A percentile compares a stretch with the other conserved stretches of the same genome.
phyloP scores from a whole-genome alignment of 2,888 invertebrate genomes.

The Minunthozetes semirufus region DNA sequence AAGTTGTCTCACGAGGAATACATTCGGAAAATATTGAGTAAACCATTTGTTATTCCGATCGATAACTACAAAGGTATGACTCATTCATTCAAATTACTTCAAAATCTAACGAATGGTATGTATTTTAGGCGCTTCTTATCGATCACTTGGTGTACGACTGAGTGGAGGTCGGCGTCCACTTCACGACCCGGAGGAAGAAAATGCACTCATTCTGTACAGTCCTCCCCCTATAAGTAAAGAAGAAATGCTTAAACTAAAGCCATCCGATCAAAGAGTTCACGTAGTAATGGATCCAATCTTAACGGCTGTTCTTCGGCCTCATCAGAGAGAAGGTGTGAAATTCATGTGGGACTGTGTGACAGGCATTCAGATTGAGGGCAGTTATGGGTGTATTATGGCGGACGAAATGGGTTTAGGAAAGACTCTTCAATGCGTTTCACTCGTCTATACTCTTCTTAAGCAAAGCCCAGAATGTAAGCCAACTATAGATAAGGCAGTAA shows the following conservation, averaged over 20 bases:
- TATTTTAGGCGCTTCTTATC: slow-evolving; percentile 58
- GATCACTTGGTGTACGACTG: slow-evolving; percentile 69
- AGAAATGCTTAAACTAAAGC: slow-evolving; percentile 70
- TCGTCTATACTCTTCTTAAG: slow-evolving; percentile 85
- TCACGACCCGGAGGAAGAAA: slow-evolving; percentile 85
- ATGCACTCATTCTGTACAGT: slow-evolving; percentile 76
- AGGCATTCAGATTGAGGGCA: slow-evolving; percentile 74
- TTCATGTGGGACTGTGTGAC: slow-evolving; percentile 99
- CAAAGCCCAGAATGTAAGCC: slow-evolving; percentile 90
- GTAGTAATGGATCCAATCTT: slow-evolving; percentile 94
- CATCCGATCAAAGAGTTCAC: slow-evolving; percentile 64
- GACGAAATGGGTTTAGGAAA: slow-evolving; percentile 96
- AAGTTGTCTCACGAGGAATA: slow-evolving; percentile 60
- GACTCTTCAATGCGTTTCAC: slow-evolving; percentile 91
- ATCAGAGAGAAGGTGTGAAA: slow-evolving; percentile 96
- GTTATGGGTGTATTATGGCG: slow-evolving; percentile 97
- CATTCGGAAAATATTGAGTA: slow-evolving; percentile 68
- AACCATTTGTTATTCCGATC: slow-evolving; percentile 87
- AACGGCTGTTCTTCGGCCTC: slow-evolving; percentile 82
- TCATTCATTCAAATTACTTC: not conserved
- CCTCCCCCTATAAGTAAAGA: slow-evolving; percentile 79
- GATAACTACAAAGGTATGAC: slow-evolving; percentile 61
- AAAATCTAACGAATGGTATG: not conserved
- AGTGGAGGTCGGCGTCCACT: slow-evolving; percentile 62
- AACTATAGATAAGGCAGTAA: slow-evolving; percentile 81